A percentile compares a stretch with the other conserved stretches of the same genome.
Conservation (phyloP, 2,888 invertebrate species). For the Congeria kusceri region DNA sequence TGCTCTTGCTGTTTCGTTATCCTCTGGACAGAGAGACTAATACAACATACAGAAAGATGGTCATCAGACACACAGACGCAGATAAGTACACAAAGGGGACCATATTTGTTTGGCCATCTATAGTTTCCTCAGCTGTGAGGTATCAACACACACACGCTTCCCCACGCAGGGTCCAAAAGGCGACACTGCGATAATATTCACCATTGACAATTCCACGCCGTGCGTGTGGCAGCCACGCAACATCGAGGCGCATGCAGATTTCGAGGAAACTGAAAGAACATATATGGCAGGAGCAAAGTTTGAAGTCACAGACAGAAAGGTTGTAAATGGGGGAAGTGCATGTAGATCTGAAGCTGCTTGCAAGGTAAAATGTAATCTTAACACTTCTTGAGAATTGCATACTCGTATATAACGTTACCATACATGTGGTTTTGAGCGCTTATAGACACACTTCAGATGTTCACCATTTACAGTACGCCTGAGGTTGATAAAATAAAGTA, state of each 20-base stretch:
- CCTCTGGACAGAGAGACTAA: conserved; percentile 15
- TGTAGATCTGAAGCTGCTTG: conserved; percentile 24
- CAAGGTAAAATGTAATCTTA: background rate
- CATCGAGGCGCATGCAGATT: too few species aligned
- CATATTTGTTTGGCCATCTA: conserved; percentile 37
- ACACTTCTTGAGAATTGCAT: too few species aligned
- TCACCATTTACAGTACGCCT: too few species aligned
- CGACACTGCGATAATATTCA: conserved; percentile 20
- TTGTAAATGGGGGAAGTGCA: conserved; percentile 9
- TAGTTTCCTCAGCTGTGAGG: conserved; percentile 42
- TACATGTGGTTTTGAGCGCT: too few species aligned
- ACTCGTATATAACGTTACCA: too few species aligned
- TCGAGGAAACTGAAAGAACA: conserved; percentile 27
- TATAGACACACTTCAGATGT: too few species aligned
- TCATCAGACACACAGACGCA: conserved; percentile 11
- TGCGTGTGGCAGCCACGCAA: too few species aligned
- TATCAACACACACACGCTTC: conserved; percentile 23
- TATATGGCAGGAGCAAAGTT: conserved; percentile 39
- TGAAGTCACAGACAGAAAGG: background rate
- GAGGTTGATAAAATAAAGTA: too few species aligned
- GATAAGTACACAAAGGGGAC: conserved; percentile 31
- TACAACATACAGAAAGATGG: conserved; percentile 43
- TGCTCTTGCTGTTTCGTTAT: conserved; percentile 36
- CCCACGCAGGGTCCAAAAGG: conserved; percentile 33
- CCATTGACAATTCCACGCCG: conserved; percentile 28